A percentile compares a stretch with the other conserved stretches of the same genome.
phyloP scores from a whole-genome alignment of 2,113 vertebrate genomes.

The Paradoxurus hermaphroditus region DNA sequence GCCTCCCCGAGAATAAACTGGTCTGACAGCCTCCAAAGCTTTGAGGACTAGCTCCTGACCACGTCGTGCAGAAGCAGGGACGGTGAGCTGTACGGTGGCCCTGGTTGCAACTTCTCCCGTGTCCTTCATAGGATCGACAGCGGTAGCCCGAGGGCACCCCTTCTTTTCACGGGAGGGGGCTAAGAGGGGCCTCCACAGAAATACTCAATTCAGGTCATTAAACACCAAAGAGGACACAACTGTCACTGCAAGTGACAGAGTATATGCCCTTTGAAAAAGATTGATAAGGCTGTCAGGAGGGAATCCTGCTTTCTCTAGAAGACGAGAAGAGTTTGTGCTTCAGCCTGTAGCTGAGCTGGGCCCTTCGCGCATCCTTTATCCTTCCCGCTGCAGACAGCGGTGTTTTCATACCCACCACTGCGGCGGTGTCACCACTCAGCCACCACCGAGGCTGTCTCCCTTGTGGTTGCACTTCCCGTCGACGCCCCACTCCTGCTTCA shows the following conservation, averaged over 20 bases:
- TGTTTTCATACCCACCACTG: background rate
- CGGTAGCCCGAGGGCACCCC: background rate
- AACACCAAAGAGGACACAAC: background rate
- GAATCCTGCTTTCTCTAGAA: background rate
- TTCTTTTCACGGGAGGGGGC: too few species aligned
- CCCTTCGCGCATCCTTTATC: background rate
- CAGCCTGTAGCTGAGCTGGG: background rate
- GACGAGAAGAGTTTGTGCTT: background rate
- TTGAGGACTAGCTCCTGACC: background rate
- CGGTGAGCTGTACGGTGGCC: background rate
- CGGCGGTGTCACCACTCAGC: too few species aligned
- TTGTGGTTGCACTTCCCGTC: too few species aligned
- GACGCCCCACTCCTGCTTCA: too few species aligned
- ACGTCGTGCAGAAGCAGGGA: too few species aligned
- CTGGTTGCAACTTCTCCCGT: too few species aligned
- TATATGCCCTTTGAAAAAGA: background rate
- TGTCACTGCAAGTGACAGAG: background rate
- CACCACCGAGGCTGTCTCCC: background rate
- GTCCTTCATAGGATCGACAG: background rate
- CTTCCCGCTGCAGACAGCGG: background rate
- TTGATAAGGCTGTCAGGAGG: background rate
- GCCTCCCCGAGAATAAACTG: background rate
- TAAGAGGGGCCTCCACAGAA: background rate
- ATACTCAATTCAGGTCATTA: background rate
- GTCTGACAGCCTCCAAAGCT: background rate